Conservation (phyloP, 2,797 vertebrate species). For the Aeoliscus strigatus region DNA sequence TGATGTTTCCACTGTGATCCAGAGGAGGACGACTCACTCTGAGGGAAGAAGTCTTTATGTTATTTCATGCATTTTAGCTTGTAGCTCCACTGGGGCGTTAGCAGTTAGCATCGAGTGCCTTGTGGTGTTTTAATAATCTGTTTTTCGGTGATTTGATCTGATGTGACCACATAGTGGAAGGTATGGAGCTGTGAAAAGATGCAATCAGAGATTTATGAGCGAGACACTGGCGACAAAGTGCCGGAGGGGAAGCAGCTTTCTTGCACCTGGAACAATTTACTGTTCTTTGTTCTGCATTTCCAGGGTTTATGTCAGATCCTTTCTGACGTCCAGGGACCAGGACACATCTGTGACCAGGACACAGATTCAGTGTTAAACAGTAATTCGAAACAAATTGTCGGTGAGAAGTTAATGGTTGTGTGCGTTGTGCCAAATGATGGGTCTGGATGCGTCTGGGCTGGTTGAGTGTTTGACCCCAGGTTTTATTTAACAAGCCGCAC, state of each 20-base stretch:
- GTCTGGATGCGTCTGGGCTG: constrained; percentile 38
- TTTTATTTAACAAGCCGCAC: constrained; percentile 20
- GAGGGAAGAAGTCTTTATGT: no score
- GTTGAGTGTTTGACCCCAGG: constrained; percentile 23
- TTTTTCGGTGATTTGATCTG: no score
- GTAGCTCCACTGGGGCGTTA: no score
- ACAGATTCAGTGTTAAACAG: neutral
- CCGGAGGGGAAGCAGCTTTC: constrained; percentile 28
- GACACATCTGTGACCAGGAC: no score
- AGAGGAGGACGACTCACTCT: no score
- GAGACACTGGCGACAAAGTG: constrained; percentile 32
- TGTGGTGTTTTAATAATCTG: no score
- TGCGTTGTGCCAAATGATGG: constrained; percentile 29
- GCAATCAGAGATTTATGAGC: constrained; percentile 55
- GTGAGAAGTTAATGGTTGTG: constrained; percentile 36
- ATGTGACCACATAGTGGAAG: no score
- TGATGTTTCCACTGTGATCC: no score
- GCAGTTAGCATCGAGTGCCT: no score
- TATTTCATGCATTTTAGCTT: no score
- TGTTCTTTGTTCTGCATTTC: constrained; percentile 26
- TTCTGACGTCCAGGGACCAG: constrained; percentile 8
- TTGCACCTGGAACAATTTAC: constrained; percentile 48
- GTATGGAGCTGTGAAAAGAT: constrained; percentile 24
- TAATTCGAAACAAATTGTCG: constrained; percentile 59
- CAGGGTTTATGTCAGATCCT: constrained; percentile 10